These are phyloP conservation scores for Stylophora pistillata DNA, from an alignment of 64 coral and sea anemone species.

Conservation along the genomic window DNA sequence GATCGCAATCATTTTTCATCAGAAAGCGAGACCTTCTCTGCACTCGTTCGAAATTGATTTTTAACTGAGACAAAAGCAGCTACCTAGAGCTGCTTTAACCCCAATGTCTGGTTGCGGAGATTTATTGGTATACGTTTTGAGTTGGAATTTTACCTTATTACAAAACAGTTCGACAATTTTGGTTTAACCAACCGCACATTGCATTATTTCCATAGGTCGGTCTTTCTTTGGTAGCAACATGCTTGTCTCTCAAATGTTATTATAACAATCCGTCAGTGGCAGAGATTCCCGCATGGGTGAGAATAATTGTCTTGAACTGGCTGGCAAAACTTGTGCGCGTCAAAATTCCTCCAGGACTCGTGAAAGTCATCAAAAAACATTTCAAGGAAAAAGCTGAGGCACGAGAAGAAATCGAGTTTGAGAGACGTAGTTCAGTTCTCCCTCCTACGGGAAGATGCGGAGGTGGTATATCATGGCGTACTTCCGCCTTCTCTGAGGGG, in stretches of 20 bases:
- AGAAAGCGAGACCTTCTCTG: too few relatives aligned
- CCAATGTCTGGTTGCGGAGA: too few relatives aligned
- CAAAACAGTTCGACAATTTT: too few relatives aligned
- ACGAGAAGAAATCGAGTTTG: conserved; percentile 9
- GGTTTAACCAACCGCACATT: background rate
- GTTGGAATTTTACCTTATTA: too few relatives aligned
- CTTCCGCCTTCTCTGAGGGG: background rate
- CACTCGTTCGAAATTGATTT: background rate
- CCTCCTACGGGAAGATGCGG: background rate
- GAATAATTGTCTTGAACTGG: conserved; percentile 61
- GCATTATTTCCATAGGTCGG: conserved; percentile 46
- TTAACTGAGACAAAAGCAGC: background rate
- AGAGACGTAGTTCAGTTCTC: conserved; percentile 10
- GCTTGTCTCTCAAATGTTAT: conserved; percentile 76
- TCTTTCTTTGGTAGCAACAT: conserved; percentile 75
- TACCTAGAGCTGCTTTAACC: too few relatives aligned
- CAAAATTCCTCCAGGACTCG: conserved; percentile 43
- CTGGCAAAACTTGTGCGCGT: conserved; percentile 44
- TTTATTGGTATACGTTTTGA: too few relatives aligned
- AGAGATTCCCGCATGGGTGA: conserved; percentile 77
- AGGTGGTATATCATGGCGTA: too few relatives aligned
- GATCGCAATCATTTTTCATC: background rate
- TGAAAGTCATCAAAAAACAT: conserved; percentile 27
- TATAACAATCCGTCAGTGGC: conserved; percentile 54
- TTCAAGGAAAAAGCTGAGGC: conserved; percentile 24